phyloP scores from a whole-genome alignment of 2,113 vertebrate species.

The Tonatia bakeri region DNA sequence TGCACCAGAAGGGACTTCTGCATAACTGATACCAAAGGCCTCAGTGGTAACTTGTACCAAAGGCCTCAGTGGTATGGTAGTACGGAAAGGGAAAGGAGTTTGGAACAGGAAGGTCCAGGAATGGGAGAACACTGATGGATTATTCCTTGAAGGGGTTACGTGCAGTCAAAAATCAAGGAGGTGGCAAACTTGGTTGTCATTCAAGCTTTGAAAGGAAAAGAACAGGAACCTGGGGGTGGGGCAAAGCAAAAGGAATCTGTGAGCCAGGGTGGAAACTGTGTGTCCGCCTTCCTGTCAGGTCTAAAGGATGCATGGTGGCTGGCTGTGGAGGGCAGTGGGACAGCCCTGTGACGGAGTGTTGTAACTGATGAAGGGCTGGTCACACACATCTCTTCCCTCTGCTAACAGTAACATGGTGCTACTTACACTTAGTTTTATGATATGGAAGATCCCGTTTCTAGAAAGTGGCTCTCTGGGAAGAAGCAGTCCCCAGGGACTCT shows the following conservation, averaged over 20 bases:
- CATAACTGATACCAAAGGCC: background rate
- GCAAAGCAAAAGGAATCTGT: background rate
- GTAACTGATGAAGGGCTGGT: accelerated
- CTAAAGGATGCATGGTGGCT: background rate
- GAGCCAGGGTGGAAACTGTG: background rate
- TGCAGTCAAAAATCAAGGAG: background rate
- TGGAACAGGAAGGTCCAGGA: background rate
- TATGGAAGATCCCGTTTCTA: background rate
- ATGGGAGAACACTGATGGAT: no score
- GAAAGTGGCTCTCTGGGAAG: background rate
- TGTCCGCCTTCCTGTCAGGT: background rate
- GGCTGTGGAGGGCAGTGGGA: no score
- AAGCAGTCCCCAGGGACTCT: background rate
- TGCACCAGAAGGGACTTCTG: background rate
- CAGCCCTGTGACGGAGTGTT: background rate
- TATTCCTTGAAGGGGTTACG: background rate
- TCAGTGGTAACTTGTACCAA: background rate
- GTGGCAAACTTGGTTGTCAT: background rate
- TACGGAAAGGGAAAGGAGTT: background rate
- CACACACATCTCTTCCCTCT: background rate
- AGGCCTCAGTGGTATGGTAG: no score
- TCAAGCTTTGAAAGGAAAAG: background rate
- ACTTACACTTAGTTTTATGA: background rate
- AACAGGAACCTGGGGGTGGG: background rate
- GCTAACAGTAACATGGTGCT: background rate